Conservation (phyloP, 1,140 invertebrate species). For the Dendrolimus kikuchii region DNA sequence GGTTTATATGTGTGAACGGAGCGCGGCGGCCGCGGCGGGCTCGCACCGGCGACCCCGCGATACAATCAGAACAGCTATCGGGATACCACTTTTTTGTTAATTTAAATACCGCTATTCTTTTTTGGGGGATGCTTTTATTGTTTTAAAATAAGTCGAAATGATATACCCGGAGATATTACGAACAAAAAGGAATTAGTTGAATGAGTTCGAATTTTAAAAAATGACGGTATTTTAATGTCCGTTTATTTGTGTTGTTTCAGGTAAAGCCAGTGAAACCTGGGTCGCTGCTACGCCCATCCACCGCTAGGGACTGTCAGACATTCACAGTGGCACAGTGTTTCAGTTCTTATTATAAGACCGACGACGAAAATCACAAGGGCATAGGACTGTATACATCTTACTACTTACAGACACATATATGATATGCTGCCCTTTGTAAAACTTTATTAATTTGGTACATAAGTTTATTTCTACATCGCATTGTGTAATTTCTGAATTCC, state of each 20-base stretch:
- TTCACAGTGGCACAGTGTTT: conserved; percentile 60
- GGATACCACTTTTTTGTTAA: conserved; percentile 57
- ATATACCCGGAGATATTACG: conserved; percentile 6
- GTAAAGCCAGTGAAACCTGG: conserved; percentile 55
- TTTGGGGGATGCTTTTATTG: conserved; percentile 41
- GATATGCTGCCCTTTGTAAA: conserved; percentile 26
- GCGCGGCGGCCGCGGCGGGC: conserved; percentile 32
- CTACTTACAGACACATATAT: conserved; percentile 14
- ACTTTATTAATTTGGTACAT: conserved; percentile 28
- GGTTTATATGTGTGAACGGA: conserved; percentile 60
- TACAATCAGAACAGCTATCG: conserved; percentile 59
- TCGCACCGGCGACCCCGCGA: conserved; percentile 36
- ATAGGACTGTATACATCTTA: conserved; percentile 11
- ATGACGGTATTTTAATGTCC: conserved; percentile 4
- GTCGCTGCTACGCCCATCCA: conserved; percentile 31
- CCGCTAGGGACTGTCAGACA: conserved; percentile 36
- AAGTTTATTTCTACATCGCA: conserved; percentile 31
- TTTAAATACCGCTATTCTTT: conserved; percentile 65
- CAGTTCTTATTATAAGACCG: conserved; percentile 23
- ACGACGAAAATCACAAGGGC: conserved; percentile 17
- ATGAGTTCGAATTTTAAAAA: background rate
- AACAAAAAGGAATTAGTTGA: background rate
- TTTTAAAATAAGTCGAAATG: conserved; percentile 26
- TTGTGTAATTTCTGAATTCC: conserved; percentile 34
- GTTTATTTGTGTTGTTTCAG: conserved; percentile 44